A percentile compares a stretch with the other conserved stretches of the same genome.
Conservation (phyloP, 2,888 invertebrate species). For the Lasioglossum leucozonium region DNA sequence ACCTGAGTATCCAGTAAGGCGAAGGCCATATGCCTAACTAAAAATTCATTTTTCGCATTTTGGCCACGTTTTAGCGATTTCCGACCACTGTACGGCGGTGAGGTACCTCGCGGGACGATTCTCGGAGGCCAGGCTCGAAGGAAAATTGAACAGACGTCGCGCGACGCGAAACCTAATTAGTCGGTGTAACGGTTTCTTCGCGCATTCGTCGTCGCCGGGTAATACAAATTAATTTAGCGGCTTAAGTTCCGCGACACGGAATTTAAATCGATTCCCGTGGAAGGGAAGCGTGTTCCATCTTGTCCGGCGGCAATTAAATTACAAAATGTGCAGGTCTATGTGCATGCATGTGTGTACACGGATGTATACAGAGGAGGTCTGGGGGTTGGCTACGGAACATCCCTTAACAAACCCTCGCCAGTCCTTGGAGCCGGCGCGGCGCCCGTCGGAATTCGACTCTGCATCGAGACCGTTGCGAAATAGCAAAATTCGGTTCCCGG, state of each 20-base stretch:
- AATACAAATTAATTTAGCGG: slow-evolving; percentile 39
- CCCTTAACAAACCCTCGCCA: slow-evolving; percentile 58
- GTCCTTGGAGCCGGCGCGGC: slow-evolving; percentile 47
- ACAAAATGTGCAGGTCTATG: slow-evolving; percentile 36
- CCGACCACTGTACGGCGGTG: no score
- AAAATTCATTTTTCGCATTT: no score
- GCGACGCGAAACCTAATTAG: slow-evolving; percentile 24
- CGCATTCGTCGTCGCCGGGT: slow-evolving; percentile 19
- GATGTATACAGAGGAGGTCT: background rate
- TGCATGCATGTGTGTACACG: background rate
- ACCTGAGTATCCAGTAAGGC: no score
- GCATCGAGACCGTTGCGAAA: slow-evolving; percentile 63
- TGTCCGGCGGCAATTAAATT: slow-evolving; percentile 56
- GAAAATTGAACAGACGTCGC: slow-evolving; percentile 23
- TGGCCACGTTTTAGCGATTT: no score
- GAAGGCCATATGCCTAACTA: no score
- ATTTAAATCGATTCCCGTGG: slow-evolving; percentile 57
- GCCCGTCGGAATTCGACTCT: slow-evolving; percentile 54
- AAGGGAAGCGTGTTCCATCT: slow-evolving; percentile 46
- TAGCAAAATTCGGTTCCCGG: slow-evolving; percentile 53
- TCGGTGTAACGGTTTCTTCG: slow-evolving; percentile 41
- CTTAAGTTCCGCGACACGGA: slow-evolving; percentile 34
- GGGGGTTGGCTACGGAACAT: slow-evolving; percentile 53
- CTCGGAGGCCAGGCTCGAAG: background rate
- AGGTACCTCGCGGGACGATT: no score